phyloP scores from a whole-genome alignment of 2,113 vertebrate genomes.

The Tachuris rubrigastra region DNA sequence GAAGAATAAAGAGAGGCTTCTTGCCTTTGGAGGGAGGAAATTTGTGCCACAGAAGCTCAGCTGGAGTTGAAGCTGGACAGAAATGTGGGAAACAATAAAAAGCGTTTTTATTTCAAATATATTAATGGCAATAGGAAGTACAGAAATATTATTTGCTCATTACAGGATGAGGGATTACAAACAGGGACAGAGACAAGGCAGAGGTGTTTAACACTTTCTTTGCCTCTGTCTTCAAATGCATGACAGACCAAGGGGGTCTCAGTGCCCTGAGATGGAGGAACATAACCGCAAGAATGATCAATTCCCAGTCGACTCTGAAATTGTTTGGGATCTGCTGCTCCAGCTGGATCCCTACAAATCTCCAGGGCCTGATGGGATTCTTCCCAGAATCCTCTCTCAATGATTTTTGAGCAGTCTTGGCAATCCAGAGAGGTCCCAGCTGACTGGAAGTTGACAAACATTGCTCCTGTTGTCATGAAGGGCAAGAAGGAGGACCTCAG shows the following conservation, averaged over 20 bases:
- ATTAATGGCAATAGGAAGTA: background rate
- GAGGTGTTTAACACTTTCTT: background rate
- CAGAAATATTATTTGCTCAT: background rate
- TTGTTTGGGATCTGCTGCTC: background rate
- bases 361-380: background rate
- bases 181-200: background rate
- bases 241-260: background rate
- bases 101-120: background rate
- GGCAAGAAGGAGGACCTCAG: background rate
- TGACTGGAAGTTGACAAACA: background rate
- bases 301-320: background rate
- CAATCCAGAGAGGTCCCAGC: background rate
- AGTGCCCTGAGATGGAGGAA: background rate
- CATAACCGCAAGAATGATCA: background rate
- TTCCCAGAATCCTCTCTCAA: background rate
- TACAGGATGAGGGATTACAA: background rate
- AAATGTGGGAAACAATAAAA: background rate
- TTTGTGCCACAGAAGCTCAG: background rate
- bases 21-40: background rate
- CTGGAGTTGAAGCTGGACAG: background rate
- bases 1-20: background rate
- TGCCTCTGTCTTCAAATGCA: background rate
- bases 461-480: background rate
- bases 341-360: background rate
- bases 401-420: background rate